These are phyloP conservation scores for Nymphalis io DNA, from an alignment of 1,140 invertebrate species.

Conservation along the genomic window DNA sequence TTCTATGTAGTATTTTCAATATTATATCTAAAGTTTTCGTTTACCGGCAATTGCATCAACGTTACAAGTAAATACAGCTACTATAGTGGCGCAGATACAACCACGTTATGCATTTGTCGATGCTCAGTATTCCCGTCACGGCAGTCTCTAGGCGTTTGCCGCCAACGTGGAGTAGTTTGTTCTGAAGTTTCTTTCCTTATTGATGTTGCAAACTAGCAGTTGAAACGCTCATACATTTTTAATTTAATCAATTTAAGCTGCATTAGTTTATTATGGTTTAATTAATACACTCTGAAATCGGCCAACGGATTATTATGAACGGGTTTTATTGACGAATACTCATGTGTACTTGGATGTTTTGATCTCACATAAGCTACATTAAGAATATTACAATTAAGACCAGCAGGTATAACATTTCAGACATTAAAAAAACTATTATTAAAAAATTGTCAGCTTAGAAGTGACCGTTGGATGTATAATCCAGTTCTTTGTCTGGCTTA, in stretches of 20 bases:
- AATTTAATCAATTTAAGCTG: background rate
- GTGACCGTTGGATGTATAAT: no score
- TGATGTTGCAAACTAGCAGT: slow-evolving; percentile 6
- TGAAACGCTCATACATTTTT: slow-evolving; percentile 12
- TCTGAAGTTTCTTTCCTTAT: slow-evolving; percentile 19
- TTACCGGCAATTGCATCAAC: slow-evolving; percentile 1
- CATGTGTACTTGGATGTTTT: no score
- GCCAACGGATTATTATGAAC: no score
- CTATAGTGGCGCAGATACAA: background rate
- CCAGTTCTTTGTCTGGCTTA: no score
- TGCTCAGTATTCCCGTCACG: slow-evolving; percentile 26
- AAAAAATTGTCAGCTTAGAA: no score
- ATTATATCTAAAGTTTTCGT: background rate
- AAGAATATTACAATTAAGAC: no score
- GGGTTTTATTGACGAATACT: no score
- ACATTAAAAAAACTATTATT: no score
- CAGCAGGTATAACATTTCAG: no score
- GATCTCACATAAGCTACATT: no score
- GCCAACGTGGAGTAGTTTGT: slow-evolving; percentile 25
- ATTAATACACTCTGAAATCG: no score
- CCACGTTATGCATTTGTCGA: slow-evolving; percentile 4
- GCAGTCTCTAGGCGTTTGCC: slow-evolving; percentile 28
- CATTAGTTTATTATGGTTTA: background rate
- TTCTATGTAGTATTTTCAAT: background rate
- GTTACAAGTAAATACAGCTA: slow-evolving; percentile 10